Base-by-base conservation (phyloP, 2,797 vertebrate species). In the Epinephelus awoara region DNA sequence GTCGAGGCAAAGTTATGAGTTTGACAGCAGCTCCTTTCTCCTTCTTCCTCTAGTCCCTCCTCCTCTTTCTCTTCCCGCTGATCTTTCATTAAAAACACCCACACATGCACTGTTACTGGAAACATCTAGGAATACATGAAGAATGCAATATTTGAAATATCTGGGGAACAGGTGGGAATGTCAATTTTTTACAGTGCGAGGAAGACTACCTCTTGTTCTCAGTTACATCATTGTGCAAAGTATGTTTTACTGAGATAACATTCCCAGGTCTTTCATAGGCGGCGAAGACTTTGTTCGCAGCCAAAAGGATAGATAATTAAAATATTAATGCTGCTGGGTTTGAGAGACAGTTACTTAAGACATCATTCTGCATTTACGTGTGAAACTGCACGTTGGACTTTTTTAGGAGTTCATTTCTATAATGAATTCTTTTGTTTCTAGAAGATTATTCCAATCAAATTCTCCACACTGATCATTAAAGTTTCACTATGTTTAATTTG, bases 11-110 rank as follows among this genome's bases (percentile, higher is more conserved):
- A 82, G 74, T 83, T 78, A 72, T 55, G 75, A 80, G 59, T 82
- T 84, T 87, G 85, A 91, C 88, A 87, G 89, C 66, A 59, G 73
- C 64, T 74, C 51, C 49, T 52, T 77, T 82, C 55, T 76, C 78
- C 73, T 71, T 79, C 65, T 77, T 77, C 56, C 77, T 12, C 51
- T 52, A 21, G 69, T 42, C 58, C 64, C 29, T 67, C 64, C 56
- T 65, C 56, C 29, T 75, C 46, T 23, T 70, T 66, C 46, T 75
- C 68, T 50, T 71, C 42, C 47, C 9, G 42, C 74, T 84, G 80
- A 88, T 88, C 64, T 86, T 89, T 83, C 77, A 90, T 90, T 91
- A 85, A 84, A 74, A 75, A 83, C 83, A 15, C 80, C 84, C 85
- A 75, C 88, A 67, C 11, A 10, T 38, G 44, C 66, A 11, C 68